phyloP scores from a whole-genome alignment of 2,797 vertebrate genomes.

The Scomberomorus guttatus region DNA sequence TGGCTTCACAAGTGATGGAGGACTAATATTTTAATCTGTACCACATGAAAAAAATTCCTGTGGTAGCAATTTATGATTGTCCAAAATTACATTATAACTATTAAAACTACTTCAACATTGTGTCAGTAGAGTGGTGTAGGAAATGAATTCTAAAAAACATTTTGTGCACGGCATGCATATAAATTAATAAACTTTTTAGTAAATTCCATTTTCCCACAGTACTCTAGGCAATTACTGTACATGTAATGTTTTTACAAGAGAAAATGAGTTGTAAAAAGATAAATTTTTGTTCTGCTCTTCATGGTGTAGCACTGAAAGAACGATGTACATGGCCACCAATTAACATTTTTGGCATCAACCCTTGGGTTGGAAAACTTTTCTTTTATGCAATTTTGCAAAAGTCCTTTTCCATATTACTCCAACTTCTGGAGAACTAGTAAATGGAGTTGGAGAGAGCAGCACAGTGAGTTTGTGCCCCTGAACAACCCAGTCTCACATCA shows the following conservation, averaged over 20 bases:
- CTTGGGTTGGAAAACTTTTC: slow-evolving; percentile 3
- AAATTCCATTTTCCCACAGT: neutral
- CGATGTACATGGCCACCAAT: neutral
- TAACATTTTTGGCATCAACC: neutral
- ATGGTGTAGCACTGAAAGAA: neutral
- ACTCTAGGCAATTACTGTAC: neutral
- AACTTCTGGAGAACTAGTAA: slow-evolving; percentile 21
- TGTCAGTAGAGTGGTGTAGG: too few relatives aligned
- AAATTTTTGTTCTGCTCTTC: slow-evolving; percentile 13
- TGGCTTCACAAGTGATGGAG: too few relatives aligned
- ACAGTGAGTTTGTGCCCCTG: neutral
- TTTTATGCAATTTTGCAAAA: slow-evolving; percentile 29
- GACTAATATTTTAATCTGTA: too few relatives aligned
- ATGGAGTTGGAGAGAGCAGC: slow-evolving; percentile 17
- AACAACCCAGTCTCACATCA: too few relatives aligned
- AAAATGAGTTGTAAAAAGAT: neutral
- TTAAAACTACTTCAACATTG: too few relatives aligned
- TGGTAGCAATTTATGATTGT: too few relatives aligned
- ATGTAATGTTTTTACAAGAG: neutral
- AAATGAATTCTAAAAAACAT: too few relatives aligned
- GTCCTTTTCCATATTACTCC: slow-evolving; percentile 3
- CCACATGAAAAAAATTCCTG: too few relatives aligned
- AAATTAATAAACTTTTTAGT: too few relatives aligned
- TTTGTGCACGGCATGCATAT: too few relatives aligned
- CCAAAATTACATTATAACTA: too few relatives aligned